Evolutionary conservation across 2,113 vertebrate species (phyloP).

Genomic region (Serinus canaria): DNA sequence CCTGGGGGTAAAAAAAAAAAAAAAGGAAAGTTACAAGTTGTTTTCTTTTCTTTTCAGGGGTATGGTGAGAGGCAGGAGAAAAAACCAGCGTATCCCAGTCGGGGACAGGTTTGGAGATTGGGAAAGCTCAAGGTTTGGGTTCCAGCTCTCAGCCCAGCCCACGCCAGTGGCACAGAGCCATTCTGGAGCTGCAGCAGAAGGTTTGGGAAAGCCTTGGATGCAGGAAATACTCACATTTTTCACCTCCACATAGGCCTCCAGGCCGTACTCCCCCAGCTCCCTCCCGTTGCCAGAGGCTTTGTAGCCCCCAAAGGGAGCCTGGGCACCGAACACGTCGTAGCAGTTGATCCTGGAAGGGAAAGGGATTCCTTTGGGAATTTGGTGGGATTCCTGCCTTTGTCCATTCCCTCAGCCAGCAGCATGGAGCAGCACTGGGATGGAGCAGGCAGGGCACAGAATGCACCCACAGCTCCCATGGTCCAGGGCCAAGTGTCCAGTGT

Average conservation of each 20-base stretch:
- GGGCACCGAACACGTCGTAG: constrained; percentile 89
- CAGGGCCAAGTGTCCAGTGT: not conserved
- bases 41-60: not conserved
- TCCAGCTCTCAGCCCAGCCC: not conserved
- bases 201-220: rapidly evolving
- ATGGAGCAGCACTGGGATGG: not conserved
- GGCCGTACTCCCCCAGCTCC: constrained; percentile 90
- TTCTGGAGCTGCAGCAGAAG: not conserved
- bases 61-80: not conserved
- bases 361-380: not conserved
- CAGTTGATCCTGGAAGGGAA: constrained; percentile 88
- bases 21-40: not conserved
- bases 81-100: not conserved
- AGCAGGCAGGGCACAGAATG: not conserved
- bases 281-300: constrained; percentile 91
- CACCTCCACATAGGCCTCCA: constrained; percentile 90
- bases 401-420: not conserved
- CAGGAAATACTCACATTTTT: constrained; percentile 83
- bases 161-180: not conserved
- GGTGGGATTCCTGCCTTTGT: rapidly evolving
- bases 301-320: constrained; percentile 94
- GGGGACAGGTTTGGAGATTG: not conserved
- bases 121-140: not conserved
- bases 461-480: rapidly evolving
- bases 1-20: constrained; percentile 35